These are phyloP conservation scores for Poecilia latipinna DNA, from an alignment of 2,113 vertebrate genomes.

Conservation along the genomic window DNA sequence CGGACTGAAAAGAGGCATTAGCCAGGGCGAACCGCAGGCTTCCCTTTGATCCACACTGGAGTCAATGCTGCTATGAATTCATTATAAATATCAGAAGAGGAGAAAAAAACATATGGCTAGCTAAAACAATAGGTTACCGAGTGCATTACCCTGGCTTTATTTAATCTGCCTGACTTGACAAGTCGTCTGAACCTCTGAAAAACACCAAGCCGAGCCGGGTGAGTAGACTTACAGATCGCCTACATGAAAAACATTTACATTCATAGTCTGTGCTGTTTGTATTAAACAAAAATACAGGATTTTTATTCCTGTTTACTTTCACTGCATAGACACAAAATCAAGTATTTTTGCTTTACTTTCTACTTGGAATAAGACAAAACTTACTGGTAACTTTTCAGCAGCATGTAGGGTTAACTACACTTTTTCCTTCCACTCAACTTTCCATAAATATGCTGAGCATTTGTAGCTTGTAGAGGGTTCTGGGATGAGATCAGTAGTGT, in stretches of 20 bases:
- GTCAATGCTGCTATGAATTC: slow-evolving; percentile 44
- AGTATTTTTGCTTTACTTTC: too few relatives aligned
- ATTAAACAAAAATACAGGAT: neutral
- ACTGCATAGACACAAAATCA: too few relatives aligned
- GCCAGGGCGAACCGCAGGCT: slow-evolving; percentile 17
- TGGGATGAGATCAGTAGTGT: too few relatives aligned
- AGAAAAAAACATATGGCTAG: slow-evolving; percentile 28
- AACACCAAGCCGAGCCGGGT: neutral
- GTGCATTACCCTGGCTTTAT: neutral
- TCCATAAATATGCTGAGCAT: too few relatives aligned
- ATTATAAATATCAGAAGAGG: slow-evolving; percentile 40
- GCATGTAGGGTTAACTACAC: too few relatives aligned
- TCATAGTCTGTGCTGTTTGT: neutral
- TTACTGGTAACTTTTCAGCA: too few relatives aligned
- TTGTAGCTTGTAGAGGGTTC: too few relatives aligned
- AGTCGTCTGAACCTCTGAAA: neutral
- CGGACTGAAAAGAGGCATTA: slow-evolving; percentile 21
- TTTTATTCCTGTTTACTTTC: neutral
- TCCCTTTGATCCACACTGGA: slow-evolving; percentile 44
- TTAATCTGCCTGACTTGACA: slow-evolving; percentile 17
- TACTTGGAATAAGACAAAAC: too few relatives aligned
- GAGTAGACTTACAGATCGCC: neutral
- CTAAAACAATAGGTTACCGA: slow-evolving; percentile 41
- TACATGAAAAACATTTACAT: neutral
- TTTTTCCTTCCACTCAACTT: too few relatives aligned